Evolutionary conservation across 1,140 invertebrate genomes (phyloP), one percentile per base, ranked within the genome.

Genomic region (Hyphantria cunea): DNA sequence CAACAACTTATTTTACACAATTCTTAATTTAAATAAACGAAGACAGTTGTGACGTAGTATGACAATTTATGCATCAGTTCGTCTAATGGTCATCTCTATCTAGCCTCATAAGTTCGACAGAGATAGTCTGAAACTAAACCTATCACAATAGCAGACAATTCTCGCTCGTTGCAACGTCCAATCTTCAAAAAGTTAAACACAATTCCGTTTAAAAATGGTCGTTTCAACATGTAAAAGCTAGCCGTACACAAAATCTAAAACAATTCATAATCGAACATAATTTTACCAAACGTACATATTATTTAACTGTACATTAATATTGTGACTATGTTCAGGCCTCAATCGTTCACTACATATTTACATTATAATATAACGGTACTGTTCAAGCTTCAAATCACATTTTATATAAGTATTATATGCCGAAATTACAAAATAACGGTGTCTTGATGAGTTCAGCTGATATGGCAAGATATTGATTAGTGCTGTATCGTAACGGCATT

Each of bases 301-400:
- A 64, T 68, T 62, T 61, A 76, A 80, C 72, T 82, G 75, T 81
- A 81, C 78, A 78, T 67, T 77, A 72, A 74, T 64, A 64, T 58
- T 58, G 54, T 58, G 54, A 58, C 54, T 14, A 70, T 69, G 66
- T 80, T 83, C 84, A 89, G 84, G 82, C 86, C 82, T 77, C 71
- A 82, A 67, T 81, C 82, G 79, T 68, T 55, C 41, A 54, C 64
- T 66, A 69, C 59, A 71, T 86, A 88, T 88, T 85, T 88, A 88
- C 85, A 88, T 79, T 79, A 76, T 76, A 17, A 49, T 72, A 59
- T 70, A 63, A n/a, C n/a, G 58, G 64, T 70, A 69, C 66, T 68
- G 64, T 70, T 67, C 69, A 84, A 80, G 74, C 73, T 70, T 73
- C 61, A 68, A 70, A 82, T 77, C 74, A 80, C 78, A 66, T 54